These are phyloP conservation scores for Ataeniobius toweri DNA, from an alignment of 2,797 vertebrate species.

Conservation along the genomic window DNA sequence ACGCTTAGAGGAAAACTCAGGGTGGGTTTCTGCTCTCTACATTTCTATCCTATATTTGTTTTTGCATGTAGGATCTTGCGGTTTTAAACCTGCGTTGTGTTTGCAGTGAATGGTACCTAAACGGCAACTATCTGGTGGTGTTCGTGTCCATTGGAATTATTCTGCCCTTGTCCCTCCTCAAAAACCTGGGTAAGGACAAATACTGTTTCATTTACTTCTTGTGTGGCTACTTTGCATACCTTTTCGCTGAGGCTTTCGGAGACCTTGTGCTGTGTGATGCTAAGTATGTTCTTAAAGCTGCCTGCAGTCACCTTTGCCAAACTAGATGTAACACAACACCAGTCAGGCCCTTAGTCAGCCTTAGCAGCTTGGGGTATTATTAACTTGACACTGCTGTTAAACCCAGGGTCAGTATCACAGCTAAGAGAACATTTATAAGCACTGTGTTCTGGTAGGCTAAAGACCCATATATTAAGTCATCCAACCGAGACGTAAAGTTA, in stretches of 20 bases:
- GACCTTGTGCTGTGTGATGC: neutral
- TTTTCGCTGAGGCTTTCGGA: neutral
- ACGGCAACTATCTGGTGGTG: constrained; percentile 95
- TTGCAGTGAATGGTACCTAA: constrained; percentile 93
- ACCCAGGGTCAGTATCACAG: constrained; percentile 19
- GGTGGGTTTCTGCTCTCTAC: constrained; percentile 76
- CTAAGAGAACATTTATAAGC: constrained; percentile 30
- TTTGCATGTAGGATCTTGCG: neutral
- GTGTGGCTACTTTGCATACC: neutral
- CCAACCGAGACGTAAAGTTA: neutral
- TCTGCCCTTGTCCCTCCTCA: constrained; percentile 93
- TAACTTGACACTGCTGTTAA: constrained; percentile 33
- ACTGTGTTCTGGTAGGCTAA: neutral
- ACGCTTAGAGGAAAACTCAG: constrained; percentile 87
- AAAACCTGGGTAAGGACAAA: constrained; percentile 88
- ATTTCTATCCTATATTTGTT: neutral
- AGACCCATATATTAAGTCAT: neutral
- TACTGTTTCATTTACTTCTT: neutral
- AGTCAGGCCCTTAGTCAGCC: constrained; percentile 38
- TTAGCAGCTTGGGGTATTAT: constrained; percentile 23
- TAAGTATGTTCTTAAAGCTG: constrained; percentile 31
- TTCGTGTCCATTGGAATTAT: constrained; percentile 92
- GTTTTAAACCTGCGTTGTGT: constrained; percentile 20
- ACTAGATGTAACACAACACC: constrained; percentile 27
- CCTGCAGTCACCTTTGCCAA: neutral